A percentile compares a stretch with the other conserved stretches of the same genome.
phyloP scores from a whole-genome alignment of 2,888 invertebrate species.

The Dryocosmus kuriphilus region DNA sequence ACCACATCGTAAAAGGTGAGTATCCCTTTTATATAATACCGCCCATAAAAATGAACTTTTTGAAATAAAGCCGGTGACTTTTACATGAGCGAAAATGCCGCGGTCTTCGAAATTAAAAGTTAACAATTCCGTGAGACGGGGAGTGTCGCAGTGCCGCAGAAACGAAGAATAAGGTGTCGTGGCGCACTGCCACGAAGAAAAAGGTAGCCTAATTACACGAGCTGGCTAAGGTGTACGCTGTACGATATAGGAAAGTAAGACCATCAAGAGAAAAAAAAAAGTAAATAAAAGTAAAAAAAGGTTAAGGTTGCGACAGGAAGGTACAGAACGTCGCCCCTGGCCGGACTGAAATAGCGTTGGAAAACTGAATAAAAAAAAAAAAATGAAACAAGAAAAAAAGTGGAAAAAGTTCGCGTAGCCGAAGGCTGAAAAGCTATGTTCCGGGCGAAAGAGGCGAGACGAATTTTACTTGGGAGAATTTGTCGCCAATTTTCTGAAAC shows the following conservation, averaged over 20 bases:
- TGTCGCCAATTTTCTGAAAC: conserved; percentile 33
- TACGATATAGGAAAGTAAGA: conserved; percentile 8
- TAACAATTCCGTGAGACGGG: conserved; percentile 28
- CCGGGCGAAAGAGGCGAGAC: neutral
- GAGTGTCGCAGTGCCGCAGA: conserved; percentile 25
- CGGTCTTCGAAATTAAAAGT: conserved; percentile 31
- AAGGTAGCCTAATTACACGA: conserved; percentile 19
- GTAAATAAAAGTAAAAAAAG: neutral
- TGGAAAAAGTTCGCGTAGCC: conserved; percentile 22
- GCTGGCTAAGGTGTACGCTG: conserved; percentile 1
- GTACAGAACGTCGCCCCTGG: conserved; percentile 19
- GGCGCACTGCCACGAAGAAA: conserved; percentile 6
- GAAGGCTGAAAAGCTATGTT: conserved; percentile 12
- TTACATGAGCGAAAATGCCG: conserved; percentile 16
- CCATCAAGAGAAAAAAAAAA: neutral
- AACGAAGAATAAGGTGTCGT: conserved; percentile 33
- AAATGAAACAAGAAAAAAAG: neutral
- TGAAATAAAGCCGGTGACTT: neutral
- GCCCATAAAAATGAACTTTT: neutral
- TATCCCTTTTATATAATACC: neutral
- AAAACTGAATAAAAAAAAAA: conserved; percentile 17
- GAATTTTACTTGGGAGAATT: conserved; percentile 18
- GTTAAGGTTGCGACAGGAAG: neutral
- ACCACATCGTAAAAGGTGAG: too few relatives aligned
- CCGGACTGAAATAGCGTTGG: neutral